phyloP scores from a whole-genome alignment of 1,140 invertebrate genomes.

The Eriocheir sinensis region DNA sequence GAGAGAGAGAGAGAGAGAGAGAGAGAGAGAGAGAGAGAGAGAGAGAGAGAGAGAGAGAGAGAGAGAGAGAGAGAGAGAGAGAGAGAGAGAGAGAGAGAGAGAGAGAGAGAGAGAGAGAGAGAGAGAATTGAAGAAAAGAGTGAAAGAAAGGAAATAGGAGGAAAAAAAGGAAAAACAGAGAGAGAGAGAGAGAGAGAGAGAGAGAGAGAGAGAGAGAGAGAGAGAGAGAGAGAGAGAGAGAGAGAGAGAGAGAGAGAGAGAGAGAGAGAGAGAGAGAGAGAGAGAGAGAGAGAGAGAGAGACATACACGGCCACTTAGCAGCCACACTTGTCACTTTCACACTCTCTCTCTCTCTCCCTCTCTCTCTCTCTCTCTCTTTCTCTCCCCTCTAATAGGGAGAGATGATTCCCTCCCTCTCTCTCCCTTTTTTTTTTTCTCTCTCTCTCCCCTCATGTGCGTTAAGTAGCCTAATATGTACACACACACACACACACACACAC shows the following conservation, averaged over 20 bases:
- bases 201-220: conserved; percentile 36
- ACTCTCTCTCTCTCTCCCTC: no score
- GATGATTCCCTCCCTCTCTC: neutral
- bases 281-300: no score
- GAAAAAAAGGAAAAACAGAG: neutral
- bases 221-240: conserved; percentile 7
- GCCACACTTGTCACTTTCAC: no score
- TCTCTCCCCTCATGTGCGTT: neutral
- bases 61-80: conserved; percentile 16
- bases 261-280: no score
- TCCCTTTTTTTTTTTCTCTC: neutral
- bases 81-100: conserved; percentile 19
- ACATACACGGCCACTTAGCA: no score
- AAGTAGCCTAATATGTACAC: conserved; percentile 28
- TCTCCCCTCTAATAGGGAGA: no score
- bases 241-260: no score
- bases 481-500: neutral
- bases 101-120: conserved; percentile 1
- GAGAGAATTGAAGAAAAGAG: neutral
- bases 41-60: neutral
- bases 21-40: conserved; percentile 48
- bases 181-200: conserved; percentile 29
- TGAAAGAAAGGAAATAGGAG: neutral
- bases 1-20: conserved; percentile 36
- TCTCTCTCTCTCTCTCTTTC: no score